Conservation (phyloP, 2,888 invertebrate genomes). For the Agrotis clavis region DNA sequence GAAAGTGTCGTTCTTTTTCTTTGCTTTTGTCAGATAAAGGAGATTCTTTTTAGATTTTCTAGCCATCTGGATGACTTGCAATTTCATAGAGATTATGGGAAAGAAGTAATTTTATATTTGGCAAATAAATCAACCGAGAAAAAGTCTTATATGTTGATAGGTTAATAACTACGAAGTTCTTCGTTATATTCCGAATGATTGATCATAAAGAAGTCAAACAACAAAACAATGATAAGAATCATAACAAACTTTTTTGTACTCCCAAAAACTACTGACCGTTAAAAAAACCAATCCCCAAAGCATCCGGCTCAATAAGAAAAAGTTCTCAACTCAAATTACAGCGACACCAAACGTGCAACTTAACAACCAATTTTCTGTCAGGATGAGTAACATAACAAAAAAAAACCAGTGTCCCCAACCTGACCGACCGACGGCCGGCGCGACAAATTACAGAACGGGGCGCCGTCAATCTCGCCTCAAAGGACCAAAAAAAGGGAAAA, state of each 20-base stretch:
- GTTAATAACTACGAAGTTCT: too few species aligned
- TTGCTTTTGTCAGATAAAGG: neutral
- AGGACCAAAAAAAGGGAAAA: conserved; percentile 71
- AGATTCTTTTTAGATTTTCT: neutral
- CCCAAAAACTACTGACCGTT: neutral
- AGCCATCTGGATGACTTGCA: neutral
- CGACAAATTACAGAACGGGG: conserved; percentile 85
- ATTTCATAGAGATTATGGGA: neutral
- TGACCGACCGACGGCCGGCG: conserved; percentile 74
- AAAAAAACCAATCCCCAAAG: conserved; percentile 36
- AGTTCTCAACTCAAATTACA: conserved; percentile 59
- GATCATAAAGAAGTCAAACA: neutral
- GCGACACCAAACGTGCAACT: conserved; percentile 65
- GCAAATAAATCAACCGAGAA: neutral
- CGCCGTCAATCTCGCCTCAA: conserved; percentile 80
- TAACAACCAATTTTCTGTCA: conserved; percentile 76
- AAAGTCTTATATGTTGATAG: too few species aligned
- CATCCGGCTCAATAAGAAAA: conserved; percentile 54
- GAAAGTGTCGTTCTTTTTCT: neutral
- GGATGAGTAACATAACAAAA: conserved; percentile 68
- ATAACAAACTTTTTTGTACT: neutral
- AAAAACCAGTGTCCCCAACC: conserved; percentile 68
- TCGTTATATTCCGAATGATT: neutral
- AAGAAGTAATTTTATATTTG: neutral
- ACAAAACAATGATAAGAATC: neutral